These are phyloP conservation scores for Urocynchramus pylzowi DNA, from an alignment of 2,113 vertebrate species.

Conservation along the genomic window DNA sequence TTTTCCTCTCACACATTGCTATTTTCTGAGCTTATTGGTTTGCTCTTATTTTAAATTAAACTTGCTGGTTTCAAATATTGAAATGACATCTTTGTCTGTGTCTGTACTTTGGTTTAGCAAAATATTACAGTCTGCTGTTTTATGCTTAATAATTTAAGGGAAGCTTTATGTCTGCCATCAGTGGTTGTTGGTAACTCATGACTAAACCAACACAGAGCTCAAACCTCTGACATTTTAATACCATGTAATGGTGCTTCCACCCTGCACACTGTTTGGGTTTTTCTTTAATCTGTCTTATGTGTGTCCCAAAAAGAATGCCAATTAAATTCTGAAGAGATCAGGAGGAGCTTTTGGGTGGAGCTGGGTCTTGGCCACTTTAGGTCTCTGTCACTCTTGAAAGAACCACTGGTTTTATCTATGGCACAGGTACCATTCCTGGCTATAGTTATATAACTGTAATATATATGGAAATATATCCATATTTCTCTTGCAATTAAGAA, in stretches of 20 bases:
- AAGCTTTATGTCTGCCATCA: constrained; percentile 78
- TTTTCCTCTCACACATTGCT: constrained; percentile 89
- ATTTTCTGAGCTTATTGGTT: constrained; percentile 98
- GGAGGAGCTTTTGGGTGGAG: neutral
- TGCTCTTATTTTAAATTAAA: constrained; percentile 98
- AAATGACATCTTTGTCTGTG: constrained; percentile 93
- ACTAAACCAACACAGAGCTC: constrained; percentile 71
- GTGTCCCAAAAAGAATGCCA: constrained; percentile 45
- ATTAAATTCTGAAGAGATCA: constrained; percentile 51
- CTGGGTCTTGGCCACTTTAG: neutral
- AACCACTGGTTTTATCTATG: neutral
- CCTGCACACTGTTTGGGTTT: neutral
- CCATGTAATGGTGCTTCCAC: constrained; percentile 45
- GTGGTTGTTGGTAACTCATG: constrained; percentile 80
- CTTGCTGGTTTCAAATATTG: constrained; percentile 97
- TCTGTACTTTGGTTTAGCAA: constrained; percentile 88
- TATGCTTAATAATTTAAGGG: constrained; percentile 86
- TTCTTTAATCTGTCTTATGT: constrained; percentile 41
- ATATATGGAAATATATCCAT: no score
- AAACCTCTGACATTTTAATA: constrained; percentile 79
- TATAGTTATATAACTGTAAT: no score
- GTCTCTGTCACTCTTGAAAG: neutral
- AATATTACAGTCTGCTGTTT: constrained; percentile 89
- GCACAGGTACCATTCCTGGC: neutral
- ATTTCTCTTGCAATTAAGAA: neutral